Evolutionary conservation across 1,140 invertebrate species (phyloP), one percentile per base, ranked within the genome.

Genomic region (Megathymus violae): DNA sequence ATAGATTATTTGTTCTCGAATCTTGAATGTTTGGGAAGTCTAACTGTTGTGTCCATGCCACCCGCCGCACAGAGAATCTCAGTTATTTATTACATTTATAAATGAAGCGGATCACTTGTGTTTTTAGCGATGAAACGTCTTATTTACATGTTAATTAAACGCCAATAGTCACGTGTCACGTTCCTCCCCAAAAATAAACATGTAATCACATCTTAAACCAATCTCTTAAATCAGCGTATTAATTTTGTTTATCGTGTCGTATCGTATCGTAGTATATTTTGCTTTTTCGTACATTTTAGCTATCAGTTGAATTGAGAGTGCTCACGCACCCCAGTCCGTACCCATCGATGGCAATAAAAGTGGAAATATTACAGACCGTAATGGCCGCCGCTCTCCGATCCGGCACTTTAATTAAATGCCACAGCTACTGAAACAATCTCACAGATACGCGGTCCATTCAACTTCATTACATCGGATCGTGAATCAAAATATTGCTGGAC

Each of bases 381-480:
- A 54, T 54, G 51, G 36, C 51, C 51, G 51, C 38, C 36, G 17
- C 38, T 36, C 25, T 11, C 31, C 13, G 13, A n/a, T 4, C 38
- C 51, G 38, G 41, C 51, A 41, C 51, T 54, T 54, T 54, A 54
- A 54, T 54, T 54, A 54, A 31, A 54, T 54, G 51, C 14, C 51
- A 6, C 17, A 54, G 22, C 50, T 19, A 52, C 17, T 15, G 36
- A 54, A 54, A 52, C 38, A 41, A 52, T 52, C 16, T 11, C 50
- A 1, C 15, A 14, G 17, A 52, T 40, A 16, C 50, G 11, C 19
- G 19, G 5, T 22, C 19, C 19, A 9, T 31, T 31, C 27, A 31
- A 9, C 27, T 31, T 9, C 27, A 1, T 7, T 9, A 31, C 27
- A 52, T 52, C n/a, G 31, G 31, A 19, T 40, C n/a, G 9, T 31